Evolutionary conservation across 2,797 vertebrate genomes (phyloP).

Genomic region (Cyprinodon diabolis): DNA sequence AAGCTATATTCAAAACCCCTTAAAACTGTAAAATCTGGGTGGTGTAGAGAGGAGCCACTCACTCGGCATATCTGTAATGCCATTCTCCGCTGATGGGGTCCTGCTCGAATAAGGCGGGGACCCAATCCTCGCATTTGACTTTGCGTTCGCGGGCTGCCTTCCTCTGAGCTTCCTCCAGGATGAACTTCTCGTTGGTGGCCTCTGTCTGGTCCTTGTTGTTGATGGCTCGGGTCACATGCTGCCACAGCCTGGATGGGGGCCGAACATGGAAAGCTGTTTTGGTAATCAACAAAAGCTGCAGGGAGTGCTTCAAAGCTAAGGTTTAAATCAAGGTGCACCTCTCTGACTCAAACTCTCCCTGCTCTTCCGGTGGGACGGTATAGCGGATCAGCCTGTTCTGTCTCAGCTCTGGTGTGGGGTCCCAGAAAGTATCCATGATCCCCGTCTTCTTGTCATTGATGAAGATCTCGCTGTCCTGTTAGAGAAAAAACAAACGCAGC

Average conservation of each 20-base stretch:
- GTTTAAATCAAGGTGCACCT: slow-evolving; percentile 75
- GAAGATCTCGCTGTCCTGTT: slow-evolving; percentile 95
- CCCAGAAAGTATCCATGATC: slow-evolving; percentile 90
- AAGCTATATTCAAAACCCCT: neutral
- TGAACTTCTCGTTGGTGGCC: slow-evolving; percentile 95
- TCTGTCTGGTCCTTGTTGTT: slow-evolving; percentile 97
- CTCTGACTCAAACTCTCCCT: slow-evolving; percentile 92
- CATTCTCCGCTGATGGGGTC: slow-evolving; percentile 92
- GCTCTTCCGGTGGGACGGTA: slow-evolving; percentile 92
- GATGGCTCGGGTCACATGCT: slow-evolving; percentile 96
- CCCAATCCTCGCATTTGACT: slow-evolving; percentile 91
- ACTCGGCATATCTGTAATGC: slow-evolving; percentile 98
- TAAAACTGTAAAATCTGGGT: neutral
- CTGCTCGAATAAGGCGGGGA: slow-evolving; percentile 90
- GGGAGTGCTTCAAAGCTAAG: too few species aligned
- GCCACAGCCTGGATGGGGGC: slow-evolving; percentile 87
- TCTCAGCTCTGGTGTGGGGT: slow-evolving; percentile 90
- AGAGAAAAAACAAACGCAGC: neutral
- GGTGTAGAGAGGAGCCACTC: slow-evolving; percentile 66
- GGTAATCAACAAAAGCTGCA: neutral
- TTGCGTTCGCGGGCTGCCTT: slow-evolving; percentile 92
- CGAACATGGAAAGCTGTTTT: neutral
- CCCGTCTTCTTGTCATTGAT: slow-evolving; percentile 96
- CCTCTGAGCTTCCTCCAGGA: slow-evolving; percentile 95
- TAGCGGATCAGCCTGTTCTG: slow-evolving; percentile 89